phyloP scores from a whole-genome alignment of 2,797 vertebrate species.

The Benthosema pterotum region DNA sequence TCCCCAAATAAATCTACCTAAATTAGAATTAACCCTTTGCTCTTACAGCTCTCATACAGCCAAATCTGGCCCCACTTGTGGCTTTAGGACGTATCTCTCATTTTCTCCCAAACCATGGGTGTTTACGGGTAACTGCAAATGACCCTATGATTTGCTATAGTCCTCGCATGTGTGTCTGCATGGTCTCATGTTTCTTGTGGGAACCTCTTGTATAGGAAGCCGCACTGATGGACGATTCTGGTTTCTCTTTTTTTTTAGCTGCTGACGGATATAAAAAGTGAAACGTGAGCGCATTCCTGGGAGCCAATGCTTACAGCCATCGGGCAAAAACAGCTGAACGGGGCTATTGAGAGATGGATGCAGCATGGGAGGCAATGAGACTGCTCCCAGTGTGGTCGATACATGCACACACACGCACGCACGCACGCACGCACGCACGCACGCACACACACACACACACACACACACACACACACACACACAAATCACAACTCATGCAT shows the following conservation, averaged over 20 bases:
- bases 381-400: slow-evolving; percentile 13
- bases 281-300: slow-evolving; percentile 77
- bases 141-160: slow-evolving; percentile 50
- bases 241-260: slow-evolving; percentile 54
- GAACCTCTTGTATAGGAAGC: slow-evolving; percentile 57
- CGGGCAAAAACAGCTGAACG: slow-evolving; percentile 69
- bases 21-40: slow-evolving; percentile 68
- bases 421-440: slow-evolving; percentile 17
- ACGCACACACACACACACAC: slow-evolving; percentile 26
- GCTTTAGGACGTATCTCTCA: slow-evolving; percentile 57
- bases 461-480: slow-evolving; percentile 17
- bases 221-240: slow-evolving; percentile 47
- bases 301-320: slow-evolving; percentile 51
- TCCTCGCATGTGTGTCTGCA: slow-evolving; percentile 40
- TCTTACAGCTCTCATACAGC: slow-evolving; percentile 57
- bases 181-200: slow-evolving; percentile 70
- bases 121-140: slow-evolving; percentile 63
- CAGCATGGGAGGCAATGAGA: slow-evolving; percentile 52
- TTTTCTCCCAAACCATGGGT: slow-evolving; percentile 48
- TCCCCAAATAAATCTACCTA: slow-evolving; percentile 65
- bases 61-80: slow-evolving; percentile 66
- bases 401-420: slow-evolving; percentile 12
- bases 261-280: slow-evolving; percentile 76
- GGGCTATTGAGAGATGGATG: slow-evolving; percentile 62
- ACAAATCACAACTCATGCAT: slow-evolving; percentile 5